Base-by-base conservation (phyloP, 2,113 vertebrate genomes). In the Poecile atricapillus region DNA sequence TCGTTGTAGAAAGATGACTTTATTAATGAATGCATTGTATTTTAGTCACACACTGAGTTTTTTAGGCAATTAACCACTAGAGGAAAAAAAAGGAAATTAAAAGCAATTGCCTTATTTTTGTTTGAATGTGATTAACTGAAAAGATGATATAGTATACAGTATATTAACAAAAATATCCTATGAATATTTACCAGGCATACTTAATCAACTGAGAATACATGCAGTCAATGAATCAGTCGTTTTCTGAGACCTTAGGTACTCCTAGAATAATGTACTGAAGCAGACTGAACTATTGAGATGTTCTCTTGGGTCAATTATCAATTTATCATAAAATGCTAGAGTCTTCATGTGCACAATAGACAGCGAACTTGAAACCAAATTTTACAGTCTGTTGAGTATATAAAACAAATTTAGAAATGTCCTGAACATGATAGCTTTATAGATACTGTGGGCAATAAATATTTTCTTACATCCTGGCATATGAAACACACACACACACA, bases 151-250 rank as follows among this genome's bases (percentile, higher is more conserved):
- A 87, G 53, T 60, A 86, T 47, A 49, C 16, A 79, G 11, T 77
- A 83, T 69, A 76, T 89, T 94, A 97, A 83, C 69, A 94, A 94
- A 95, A 87, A 89, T 81, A 78, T 71, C 37, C 47, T 62, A 90
- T 95, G 93, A 96, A 95, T 97, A 96, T 96, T 95, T 96, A 86
- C 86, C 33, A 96, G 43, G 44, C 67, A 74, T 62, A 79, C 5
- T 84, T 94, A 94, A 87, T 92, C 90, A 95, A 65, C 70, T 81
- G 65, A 93, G 78, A 80, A 90, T 76, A 79, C 64, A 77, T 21
- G 49, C 46, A 94, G 69, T 80, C 92, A 94, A 89, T 89, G 92
- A 90, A 87, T 89, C 82, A 43, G 33, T 88, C 23, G 5, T 89
- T 97, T 94, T 90, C 68, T 78, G 49, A 94, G 75, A 95, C 74